Conservation (phyloP, 2,113 vertebrate genomes). For the Thomomys bottae region DNA sequence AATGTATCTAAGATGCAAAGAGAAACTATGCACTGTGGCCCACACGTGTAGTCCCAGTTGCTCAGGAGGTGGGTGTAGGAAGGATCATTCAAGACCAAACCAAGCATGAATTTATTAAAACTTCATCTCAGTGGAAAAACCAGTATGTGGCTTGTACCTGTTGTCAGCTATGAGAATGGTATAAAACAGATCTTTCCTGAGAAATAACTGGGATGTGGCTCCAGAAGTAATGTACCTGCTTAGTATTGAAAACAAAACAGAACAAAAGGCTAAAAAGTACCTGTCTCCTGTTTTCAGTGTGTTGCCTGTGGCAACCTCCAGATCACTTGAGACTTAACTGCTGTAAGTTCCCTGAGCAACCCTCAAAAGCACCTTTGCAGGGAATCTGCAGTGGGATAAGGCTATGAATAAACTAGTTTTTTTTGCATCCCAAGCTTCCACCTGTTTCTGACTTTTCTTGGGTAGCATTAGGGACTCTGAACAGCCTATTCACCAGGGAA, state of each 20-base stretch:
- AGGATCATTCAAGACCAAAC: neutral
- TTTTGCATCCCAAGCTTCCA: neutral
- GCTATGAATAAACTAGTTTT: neutral
- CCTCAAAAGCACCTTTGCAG: slow-evolving; percentile 33
- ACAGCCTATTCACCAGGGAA: slow-evolving; percentile 2
- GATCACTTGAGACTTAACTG: slow-evolving; percentile 53
- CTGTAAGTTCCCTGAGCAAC: slow-evolving; percentile 58
- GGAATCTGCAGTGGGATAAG: slow-evolving; percentile 27
- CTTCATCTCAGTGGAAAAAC: too few relatives aligned
- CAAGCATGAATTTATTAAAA: too few relatives aligned
- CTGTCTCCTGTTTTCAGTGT: slow-evolving; percentile 63
- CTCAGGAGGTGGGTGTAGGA: too few relatives aligned
- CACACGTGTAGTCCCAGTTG: too few relatives aligned
- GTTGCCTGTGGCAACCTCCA: slow-evolving; percentile 73
- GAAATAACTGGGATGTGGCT: too few relatives aligned
- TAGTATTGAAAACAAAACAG: too few relatives aligned
- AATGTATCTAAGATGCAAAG: neutral
- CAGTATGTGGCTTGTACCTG: too few relatives aligned
- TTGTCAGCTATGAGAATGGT: too few relatives aligned
- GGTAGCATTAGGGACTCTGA: neutral
- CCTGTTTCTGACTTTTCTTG: neutral
- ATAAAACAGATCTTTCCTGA: too few relatives aligned
- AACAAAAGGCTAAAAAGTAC: slow-evolving; percentile 18
- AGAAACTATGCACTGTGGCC: too few relatives aligned
- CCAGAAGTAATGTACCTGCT: too few relatives aligned